Evolutionary conservation across 2,113 vertebrate species (phyloP).

Genomic region (Pitta sordida): DNA sequence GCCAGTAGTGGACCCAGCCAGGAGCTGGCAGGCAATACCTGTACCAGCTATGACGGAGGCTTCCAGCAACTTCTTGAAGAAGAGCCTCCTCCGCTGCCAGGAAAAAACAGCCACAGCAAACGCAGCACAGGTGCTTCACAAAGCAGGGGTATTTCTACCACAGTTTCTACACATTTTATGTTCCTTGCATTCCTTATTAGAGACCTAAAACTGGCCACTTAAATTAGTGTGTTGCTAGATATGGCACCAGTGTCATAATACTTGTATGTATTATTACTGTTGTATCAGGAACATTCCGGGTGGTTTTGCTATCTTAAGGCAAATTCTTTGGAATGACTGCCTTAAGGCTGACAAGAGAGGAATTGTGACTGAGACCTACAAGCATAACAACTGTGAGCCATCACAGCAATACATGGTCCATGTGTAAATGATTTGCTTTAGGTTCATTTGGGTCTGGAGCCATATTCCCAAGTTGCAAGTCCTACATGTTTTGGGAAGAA

Average conservation of each 20-base stretch:
- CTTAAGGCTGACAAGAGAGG: neutral
- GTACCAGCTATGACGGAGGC: too few relatives aligned
- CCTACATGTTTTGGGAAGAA: fast-evolving
- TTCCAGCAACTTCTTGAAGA: too few relatives aligned
- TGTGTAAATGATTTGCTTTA: neutral
- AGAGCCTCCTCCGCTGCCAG: too few relatives aligned
- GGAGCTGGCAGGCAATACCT: too few relatives aligned
- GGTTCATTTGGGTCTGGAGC: neutral
- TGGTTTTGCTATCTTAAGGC: neutral
- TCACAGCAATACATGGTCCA: neutral
- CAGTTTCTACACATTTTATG: neutral
- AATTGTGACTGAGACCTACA: neutral
- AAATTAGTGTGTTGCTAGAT: neutral
- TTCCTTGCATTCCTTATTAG: neutral
- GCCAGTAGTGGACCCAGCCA: too few relatives aligned
- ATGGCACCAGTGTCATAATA: neutral
- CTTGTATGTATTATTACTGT: neutral
- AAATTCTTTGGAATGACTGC: neutral
- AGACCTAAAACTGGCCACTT: neutral
- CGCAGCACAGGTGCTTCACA: too few relatives aligned
- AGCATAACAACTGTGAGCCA: neutral
- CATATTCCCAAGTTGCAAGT: neutral
- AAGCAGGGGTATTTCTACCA: neutral
- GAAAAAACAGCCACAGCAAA: too few relatives aligned
- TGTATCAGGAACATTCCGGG: neutral